Evolutionary conservation across 2,113 vertebrate species (phyloP), one percentile per base, ranked within the genome.

Genomic region (Danio rerio): DNA sequence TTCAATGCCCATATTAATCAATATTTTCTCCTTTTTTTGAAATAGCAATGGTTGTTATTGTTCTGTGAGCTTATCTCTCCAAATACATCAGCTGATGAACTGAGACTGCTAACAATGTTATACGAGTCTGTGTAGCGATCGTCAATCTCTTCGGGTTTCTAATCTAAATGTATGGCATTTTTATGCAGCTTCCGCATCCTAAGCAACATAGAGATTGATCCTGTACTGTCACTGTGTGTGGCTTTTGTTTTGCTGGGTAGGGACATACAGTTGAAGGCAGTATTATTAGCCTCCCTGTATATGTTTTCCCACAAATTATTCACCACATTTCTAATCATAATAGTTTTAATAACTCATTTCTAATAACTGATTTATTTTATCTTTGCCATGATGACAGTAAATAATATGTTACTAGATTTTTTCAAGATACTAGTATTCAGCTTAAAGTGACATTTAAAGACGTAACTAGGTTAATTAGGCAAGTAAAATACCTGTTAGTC

Each of bases 21-120:
- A 11, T 43, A 42, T 73, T 56, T 40, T 31, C 21, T 72, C n/a
- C 0, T 45, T 66, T 43, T 16, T 9, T 4, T 5, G 3, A 31
- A 31, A 31, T 2, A 43, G n/a, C 15, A 31, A 31, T 12, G 31
- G 70, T 55, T 72, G 49, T 40, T 55, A 31, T 31, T 31, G 65
- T 68, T 18, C 65, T 53, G 50, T 49, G 53, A 43, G 5, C 9
- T 43, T 56, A 43, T 56, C 43, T 16, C 18, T 69, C 43, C 66
- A 49, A 55, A 73, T 73, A 16, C 42, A 55, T 73, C 70, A 73
- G 42, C 70, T 73, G 21, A 68, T 68, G 63, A 55, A 49, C n/a
- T 69, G 9, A 69, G 43, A 49, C 66, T 18, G 43, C 66, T 69
- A 69, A 69, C 43, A 69, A 69, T 49, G 43, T 69, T 69, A 69